These are phyloP conservation scores for Conomelus anceps DNA, from an alignment of 2,888 invertebrate species.

Conservation along the genomic window DNA sequence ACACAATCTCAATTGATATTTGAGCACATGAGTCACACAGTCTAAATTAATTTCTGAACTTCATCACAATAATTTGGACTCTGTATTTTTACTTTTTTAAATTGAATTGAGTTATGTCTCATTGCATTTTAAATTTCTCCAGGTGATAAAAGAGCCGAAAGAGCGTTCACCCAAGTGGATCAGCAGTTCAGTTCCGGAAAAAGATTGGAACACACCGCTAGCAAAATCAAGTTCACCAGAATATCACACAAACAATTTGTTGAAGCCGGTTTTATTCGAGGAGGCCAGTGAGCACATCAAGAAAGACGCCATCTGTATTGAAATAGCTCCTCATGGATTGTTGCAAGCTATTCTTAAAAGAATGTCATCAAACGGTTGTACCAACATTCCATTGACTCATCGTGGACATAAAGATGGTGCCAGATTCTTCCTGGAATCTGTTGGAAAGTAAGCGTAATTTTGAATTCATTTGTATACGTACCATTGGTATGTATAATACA, in stretches of 20 bases:
- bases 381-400: slow-evolving; percentile 69
- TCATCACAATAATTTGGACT: no score
- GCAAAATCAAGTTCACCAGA: slow-evolving; percentile 55
- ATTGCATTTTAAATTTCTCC: slow-evolving; percentile 1
- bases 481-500: no score
- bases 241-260: slow-evolving; percentile 60
- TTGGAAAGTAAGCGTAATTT: slow-evolving; percentile 54
- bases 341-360: slow-evolving; percentile 77
- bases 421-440: slow-evolving; percentile 52
- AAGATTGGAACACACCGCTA: slow-evolving; percentile 50
- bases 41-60: no score
- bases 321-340: slow-evolving; percentile 85
- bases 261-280: slow-evolving; percentile 68
- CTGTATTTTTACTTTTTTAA: neutral
- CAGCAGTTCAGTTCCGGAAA: slow-evolving; percentile 56
- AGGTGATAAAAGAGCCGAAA: slow-evolving; percentile 46
- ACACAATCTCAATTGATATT: no score
- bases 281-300: slow-evolving; percentile 75
- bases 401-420: slow-evolving; percentile 47
- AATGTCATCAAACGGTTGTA: slow-evolving; percentile 61
- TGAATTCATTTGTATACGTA: neutral
- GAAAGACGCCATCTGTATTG: slow-evolving; percentile 72
- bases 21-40: no score
- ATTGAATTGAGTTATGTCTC: neutral
- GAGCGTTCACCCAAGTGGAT: slow-evolving; percentile 57